Conservation (phyloP, 2,888 invertebrate genomes). For the Drosophila mulleri region DNA sequence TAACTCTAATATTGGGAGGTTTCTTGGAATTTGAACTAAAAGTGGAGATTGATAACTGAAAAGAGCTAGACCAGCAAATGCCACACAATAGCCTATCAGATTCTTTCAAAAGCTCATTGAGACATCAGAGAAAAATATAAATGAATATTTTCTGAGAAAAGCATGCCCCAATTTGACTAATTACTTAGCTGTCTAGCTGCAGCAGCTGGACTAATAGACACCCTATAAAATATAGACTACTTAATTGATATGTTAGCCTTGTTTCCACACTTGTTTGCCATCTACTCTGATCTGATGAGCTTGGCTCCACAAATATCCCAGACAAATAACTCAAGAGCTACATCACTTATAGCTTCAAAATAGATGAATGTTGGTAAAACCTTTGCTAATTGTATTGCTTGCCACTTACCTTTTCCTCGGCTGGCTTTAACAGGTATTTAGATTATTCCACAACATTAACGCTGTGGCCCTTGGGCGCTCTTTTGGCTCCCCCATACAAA, state of each 20-base stretch:
- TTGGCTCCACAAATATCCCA: too few relatives aligned
- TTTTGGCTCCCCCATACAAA: neutral
- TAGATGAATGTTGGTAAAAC: neutral
- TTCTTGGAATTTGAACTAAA: neutral
- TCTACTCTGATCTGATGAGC: too few relatives aligned
- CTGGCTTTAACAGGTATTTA: conserved; percentile 7
- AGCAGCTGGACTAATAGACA: neutral
- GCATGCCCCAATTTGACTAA: too few relatives aligned
- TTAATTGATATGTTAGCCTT: neutral
- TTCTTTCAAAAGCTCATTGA: too few relatives aligned
- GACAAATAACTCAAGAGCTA: neutral
- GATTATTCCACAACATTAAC: conserved; percentile 15
- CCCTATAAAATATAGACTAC: neutral
- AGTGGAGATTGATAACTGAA: too few relatives aligned
- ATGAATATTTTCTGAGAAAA: too few relatives aligned
- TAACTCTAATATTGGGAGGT: neutral
- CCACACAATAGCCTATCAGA: neutral
- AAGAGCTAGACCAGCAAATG: neutral
- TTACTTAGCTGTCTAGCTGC: too few relatives aligned
- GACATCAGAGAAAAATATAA: too few relatives aligned
- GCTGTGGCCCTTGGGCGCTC: conserved; percentile 8
- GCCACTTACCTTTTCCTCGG: neutral
- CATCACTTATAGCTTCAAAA: neutral
- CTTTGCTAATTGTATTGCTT: neutral
- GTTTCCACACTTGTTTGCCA: too few relatives aligned